Percentiles rank a stretch among this genome's conserved stretches.
phyloP scores from a whole-genome alignment of 1,140 invertebrate species.

The Pogonomyrmex barbatus region DNA sequence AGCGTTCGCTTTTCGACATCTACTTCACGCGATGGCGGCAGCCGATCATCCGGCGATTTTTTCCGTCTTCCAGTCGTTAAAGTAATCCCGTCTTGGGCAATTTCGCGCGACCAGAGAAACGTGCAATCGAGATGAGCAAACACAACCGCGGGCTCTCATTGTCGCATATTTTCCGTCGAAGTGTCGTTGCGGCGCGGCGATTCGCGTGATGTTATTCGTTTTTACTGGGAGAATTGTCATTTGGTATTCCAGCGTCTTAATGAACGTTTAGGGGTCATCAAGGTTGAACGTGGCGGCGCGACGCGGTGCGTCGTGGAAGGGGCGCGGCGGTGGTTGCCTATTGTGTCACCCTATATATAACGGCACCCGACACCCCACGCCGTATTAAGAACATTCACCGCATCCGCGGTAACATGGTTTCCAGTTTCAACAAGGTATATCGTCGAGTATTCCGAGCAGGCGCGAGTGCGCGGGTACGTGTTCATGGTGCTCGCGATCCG shows the following conservation, averaged over 20 bases:
- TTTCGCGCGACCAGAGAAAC: not conserved
- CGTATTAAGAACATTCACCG: constrained; percentile 85
- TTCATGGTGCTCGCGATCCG: constrained; percentile 6
- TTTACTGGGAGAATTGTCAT: constrained; percentile 27
- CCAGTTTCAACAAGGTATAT: constrained; percentile 83
- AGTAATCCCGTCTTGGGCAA: constrained; percentile 24
- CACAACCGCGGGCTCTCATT: constrained; percentile 4
- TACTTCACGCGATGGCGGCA: not conserved
- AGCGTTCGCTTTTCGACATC: not conserved
- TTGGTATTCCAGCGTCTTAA: constrained; percentile 46
- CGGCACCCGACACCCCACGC: constrained; percentile 80
- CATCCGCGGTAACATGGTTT: constrained; percentile 86
- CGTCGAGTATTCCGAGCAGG: constrained; percentile 59
- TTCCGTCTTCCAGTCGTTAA: constrained; percentile 4
- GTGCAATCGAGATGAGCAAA: constrained; percentile 54
- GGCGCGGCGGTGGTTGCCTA: constrained; percentile 78
- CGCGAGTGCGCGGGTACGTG: constrained; percentile 47
- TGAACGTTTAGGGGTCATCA: constrained; percentile 81
- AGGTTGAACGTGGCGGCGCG: constrained; percentile 77
- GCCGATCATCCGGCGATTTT: not conserved
- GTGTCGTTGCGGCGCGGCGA: not conserved
- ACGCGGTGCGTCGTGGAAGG: constrained; percentile 57
- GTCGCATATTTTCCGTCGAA: constrained; percentile 7
- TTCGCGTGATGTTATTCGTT: not conserved
- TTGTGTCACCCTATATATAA: constrained; percentile 86